Evolutionary conservation across 2,888 invertebrate genomes (phyloP).

Genomic region (Zootermopsis nevadensis): DNA sequence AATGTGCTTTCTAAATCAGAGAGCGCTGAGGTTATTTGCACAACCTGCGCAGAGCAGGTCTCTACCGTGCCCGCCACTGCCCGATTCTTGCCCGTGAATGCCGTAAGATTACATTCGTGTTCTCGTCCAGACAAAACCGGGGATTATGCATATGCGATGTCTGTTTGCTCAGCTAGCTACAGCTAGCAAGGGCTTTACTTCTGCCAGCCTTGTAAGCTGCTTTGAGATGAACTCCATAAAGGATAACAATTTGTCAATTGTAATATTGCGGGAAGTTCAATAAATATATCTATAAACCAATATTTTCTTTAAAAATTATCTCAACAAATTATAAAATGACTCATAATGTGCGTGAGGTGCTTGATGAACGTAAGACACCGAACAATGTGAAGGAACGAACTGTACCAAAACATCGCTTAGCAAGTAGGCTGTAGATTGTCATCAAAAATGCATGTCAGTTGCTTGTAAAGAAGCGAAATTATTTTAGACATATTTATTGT

Average conservation of each 20-base stretch:
- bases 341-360: too few relatives aligned
- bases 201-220: background rate
- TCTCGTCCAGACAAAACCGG: background rate
- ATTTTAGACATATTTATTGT: too few relatives aligned
- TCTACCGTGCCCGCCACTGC: background rate
- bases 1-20: too few relatives aligned
- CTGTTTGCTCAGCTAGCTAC: background rate
- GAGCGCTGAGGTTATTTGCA: too few relatives aligned
- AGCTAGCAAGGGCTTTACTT: background rate
- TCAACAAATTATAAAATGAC: too few relatives aligned
- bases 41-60: too few relatives aligned
- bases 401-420: too few relatives aligned
- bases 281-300: background rate
- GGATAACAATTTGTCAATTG: background rate
- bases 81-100: background rate
- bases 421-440: too few relatives aligned
- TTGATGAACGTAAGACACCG: too few relatives aligned
- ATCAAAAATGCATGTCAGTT: too few relatives aligned
- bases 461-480: too few relatives aligned
- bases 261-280: background rate
- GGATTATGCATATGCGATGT: conserved; percentile 1
- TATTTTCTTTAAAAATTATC: background rate
- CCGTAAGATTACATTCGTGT: background rate
- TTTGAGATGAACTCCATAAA: background rate
- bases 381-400: too few relatives aligned